These are phyloP conservation scores for Helogale parvula DNA, from an alignment of 2,113 vertebrate genomes.

Conservation along the genomic window DNA sequence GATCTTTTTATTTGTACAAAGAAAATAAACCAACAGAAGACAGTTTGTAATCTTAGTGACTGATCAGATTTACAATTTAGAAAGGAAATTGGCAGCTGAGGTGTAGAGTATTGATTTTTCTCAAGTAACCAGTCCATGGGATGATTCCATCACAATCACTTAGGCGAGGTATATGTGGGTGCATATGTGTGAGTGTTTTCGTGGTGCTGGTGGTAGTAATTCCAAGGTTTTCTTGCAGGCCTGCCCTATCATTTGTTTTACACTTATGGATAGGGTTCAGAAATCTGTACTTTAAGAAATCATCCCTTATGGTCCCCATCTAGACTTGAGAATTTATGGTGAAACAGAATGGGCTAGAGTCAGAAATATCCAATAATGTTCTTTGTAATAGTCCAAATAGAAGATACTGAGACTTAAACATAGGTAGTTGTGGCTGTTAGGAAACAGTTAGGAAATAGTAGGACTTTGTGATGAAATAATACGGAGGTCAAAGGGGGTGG, in stretches of 20 bases:
- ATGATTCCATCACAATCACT: conserved; percentile 23
- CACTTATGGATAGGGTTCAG: neutral
- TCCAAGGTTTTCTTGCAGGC: neutral
- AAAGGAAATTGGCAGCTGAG: neutral
- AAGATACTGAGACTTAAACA: neutral
- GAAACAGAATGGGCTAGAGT: neutral
- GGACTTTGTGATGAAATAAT: conserved; percentile 23
- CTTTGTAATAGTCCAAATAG: neutral
- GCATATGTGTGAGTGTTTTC: neutral
- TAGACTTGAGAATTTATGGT: conserved; percentile 12
- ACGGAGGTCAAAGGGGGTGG: neutral
- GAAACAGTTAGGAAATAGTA: neutral
- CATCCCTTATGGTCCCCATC: neutral
- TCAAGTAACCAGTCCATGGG: neutral
- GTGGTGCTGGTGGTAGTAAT: neutral
- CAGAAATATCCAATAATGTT: conserved; percentile 16
- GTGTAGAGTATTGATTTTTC: conserved; percentile 26
- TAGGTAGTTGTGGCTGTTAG: neutral
- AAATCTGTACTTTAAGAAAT: conserved; percentile 19
- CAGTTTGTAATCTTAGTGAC: neutral
- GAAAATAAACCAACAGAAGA: neutral
- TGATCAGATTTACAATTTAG: conserved; percentile 9
- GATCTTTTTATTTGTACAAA: conserved; percentile 34
- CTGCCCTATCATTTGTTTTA: neutral
- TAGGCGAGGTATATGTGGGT: neutral